Percentiles rank a stretch among this genome's conserved stretches.
phyloP scores from a whole-genome alignment of 1,140 invertebrate genomes.

The Drosophila sturtevanti region DNA sequence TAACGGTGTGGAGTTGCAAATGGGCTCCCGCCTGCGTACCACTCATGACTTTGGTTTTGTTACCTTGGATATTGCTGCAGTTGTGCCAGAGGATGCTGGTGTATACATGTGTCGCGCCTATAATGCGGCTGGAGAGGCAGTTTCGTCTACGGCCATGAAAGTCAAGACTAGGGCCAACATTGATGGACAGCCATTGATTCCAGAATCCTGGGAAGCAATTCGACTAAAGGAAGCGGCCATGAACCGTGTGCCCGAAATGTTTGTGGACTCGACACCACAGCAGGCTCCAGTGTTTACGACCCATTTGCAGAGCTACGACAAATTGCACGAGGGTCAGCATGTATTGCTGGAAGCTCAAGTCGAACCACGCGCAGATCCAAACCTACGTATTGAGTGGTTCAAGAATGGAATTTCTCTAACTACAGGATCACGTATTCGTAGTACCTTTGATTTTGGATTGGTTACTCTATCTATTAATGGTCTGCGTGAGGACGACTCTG shows the following conservation, averaged over 20 bases:
- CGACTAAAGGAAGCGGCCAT: conserved; percentile 94
- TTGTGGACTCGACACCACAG: conserved; percentile 90
- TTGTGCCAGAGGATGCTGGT: conserved; percentile 95
- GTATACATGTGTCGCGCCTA: conserved; percentile 97
- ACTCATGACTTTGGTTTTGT: conserved; percentile 97
- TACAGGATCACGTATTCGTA: conserved; percentile 92
- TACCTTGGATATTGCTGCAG: conserved; percentile 94
- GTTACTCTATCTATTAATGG: conserved; percentile 95
- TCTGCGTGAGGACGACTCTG: conserved; percentile 93
- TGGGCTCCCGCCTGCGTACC: conserved; percentile 93
- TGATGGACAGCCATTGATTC: conserved; percentile 90
- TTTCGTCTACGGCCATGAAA: conserved; percentile 94
- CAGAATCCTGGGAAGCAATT: conserved; percentile 95
- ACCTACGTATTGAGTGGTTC: conserved; percentile 95
- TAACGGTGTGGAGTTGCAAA: conserved; percentile 95
- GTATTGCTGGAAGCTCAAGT: conserved; percentile 97
- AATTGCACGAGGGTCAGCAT: conserved; percentile 93
- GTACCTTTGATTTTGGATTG: conserved; percentile 97
- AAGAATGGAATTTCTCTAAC: conserved; percentile 94
- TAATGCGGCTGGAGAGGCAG: conserved; percentile 94
- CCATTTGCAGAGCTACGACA: conserved; percentile 93
- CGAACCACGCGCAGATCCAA: conserved; percentile 97
- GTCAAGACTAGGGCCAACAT: conserved; percentile 92
- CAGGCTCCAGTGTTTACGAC: conserved; percentile 96
- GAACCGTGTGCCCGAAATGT: conserved; percentile 93